A percentile compares a stretch with the other conserved stretches of the same genome.
Conservation (phyloP, 2,797 vertebrate species). For the Aldrovandia affinis region DNA sequence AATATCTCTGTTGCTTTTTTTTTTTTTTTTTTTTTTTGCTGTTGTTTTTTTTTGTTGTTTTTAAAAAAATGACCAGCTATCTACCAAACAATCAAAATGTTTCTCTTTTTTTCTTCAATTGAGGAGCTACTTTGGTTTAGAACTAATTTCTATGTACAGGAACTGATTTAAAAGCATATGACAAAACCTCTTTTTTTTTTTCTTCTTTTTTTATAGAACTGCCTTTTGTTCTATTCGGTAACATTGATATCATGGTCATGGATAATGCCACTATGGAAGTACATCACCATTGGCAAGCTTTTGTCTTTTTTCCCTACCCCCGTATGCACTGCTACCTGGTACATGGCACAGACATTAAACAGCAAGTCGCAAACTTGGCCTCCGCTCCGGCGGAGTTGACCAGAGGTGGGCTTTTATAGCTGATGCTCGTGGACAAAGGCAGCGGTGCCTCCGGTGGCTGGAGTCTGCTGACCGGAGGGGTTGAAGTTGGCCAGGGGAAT, state of each 20-base stretch:
- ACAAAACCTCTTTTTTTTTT: constrained; percentile 32
- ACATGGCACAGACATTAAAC: constrained; percentile 54
- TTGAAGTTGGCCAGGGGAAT: constrained; percentile 91
- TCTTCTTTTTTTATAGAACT: constrained; percentile 1
- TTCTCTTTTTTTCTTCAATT: constrained; percentile 45
- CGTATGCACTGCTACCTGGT: constrained; percentile 40
- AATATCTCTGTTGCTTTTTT: constrained; percentile 42
- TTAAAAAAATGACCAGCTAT: constrained; percentile 41
- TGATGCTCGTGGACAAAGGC: constrained; percentile 89
- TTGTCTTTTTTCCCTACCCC: constrained; percentile 30
- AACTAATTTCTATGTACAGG: constrained; percentile 69
- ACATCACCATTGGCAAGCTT: constrained; percentile 61
- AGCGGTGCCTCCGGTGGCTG: constrained; percentile 62
- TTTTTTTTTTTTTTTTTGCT: background rate
- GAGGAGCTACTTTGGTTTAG: constrained; percentile 76
- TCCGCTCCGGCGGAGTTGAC: constrained; percentile 25
- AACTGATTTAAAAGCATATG: constrained; percentile 51
- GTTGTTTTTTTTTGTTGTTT: constrained; percentile 22
- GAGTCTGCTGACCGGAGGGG: constrained; percentile 70
- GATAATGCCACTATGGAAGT: constrained; percentile 51
- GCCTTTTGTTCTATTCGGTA: constrained; percentile 11
- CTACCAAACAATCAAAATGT: constrained; percentile 50
- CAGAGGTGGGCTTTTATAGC: constrained; percentile 69
- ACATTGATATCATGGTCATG: constrained; percentile 29
- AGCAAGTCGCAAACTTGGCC: constrained; percentile 55